Percentiles rank a stretch among this genome's conserved stretches.
Evolutionary conservation across 2,888 invertebrate genomes (phyloP).

Genomic region (Rotaria sp.): DNA sequence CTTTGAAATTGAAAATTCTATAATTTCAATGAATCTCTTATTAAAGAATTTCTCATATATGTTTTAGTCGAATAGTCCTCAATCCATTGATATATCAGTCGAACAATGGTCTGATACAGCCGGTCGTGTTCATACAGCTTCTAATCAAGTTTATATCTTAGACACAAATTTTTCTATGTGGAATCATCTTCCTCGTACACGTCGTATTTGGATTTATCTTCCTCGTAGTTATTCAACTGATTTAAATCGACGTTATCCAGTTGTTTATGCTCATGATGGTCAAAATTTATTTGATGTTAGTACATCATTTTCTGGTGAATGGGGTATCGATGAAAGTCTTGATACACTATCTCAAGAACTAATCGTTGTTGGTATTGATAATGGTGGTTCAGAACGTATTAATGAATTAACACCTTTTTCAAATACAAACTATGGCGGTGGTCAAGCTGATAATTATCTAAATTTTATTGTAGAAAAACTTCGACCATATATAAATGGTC

Average conservation of each 20-base stretch:
- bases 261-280: conserved; percentile 38
- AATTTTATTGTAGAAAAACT: conserved; percentile 34
- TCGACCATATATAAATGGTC: conserved; percentile 34
- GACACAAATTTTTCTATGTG: conserved; percentile 32
- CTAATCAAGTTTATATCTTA: conserved; percentile 35
- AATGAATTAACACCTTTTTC: conserved; percentile 38
- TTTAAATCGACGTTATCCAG: conserved; percentile 28
- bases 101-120: conserved; percentile 12
- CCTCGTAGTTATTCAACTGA: conserved; percentile 34
- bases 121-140: conserved; percentile 19
- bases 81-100: background rate
- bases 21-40: too few relatives aligned
- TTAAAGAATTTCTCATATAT: too few relatives aligned
- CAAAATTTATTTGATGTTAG: conserved; percentile 37
- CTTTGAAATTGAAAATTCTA: too few relatives aligned
- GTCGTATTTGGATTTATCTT: conserved; percentile 39
- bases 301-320: conserved; percentile 36
- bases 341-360: background rate
- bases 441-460: conserved; percentile 32
- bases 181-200: conserved; percentile 31
- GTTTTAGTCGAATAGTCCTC: background rate
- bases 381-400: background rate
- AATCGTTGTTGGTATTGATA: conserved; percentile 39
- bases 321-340: conserved; percentile 39
- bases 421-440: conserved; percentile 33